phyloP scores from a whole-genome alignment of 2,888 invertebrate species.

The Nipponacmea schrenckii region DNA sequence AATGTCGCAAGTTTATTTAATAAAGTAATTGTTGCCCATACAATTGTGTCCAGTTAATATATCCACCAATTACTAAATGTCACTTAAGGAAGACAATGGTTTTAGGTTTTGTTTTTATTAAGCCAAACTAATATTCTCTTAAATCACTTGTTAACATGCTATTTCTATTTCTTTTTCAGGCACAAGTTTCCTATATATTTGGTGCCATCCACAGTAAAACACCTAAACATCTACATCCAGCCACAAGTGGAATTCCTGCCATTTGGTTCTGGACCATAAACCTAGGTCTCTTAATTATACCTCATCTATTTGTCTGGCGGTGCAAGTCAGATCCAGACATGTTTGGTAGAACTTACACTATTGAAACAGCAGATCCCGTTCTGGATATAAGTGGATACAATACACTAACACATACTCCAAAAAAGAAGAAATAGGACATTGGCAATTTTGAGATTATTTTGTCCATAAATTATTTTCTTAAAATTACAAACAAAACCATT shows the following conservation, averaged over 20 bases:
- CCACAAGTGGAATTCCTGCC: constrained; percentile 31
- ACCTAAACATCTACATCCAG: constrained; percentile 35
- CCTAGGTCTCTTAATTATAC: constrained; percentile 48
- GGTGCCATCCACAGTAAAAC: constrained; percentile 50
- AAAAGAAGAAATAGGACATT: background rate
- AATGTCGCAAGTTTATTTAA: too few relatives aligned
- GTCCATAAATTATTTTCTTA: too few relatives aligned
- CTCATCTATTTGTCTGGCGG: constrained; percentile 52
- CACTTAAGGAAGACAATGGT: too few relatives aligned
- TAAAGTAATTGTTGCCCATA: too few relatives aligned
- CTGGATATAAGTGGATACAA: background rate
- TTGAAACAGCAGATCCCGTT: constrained; percentile 26
- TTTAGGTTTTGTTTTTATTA: background rate
- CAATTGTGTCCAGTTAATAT: too few relatives aligned
- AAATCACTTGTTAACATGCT: background rate
- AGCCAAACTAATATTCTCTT: background rate
- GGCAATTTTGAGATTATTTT: too few relatives aligned
- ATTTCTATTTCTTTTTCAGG: constrained; percentile 37
- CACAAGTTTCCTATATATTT: constrained; percentile 50
- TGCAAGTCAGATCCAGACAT: constrained; percentile 33
- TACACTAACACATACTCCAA: background rate
- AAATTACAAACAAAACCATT: too few relatives aligned
- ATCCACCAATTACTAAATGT: too few relatives aligned
- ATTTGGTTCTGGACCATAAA: constrained; percentile 50
- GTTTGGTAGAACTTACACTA: constrained; percentile 31